Base-by-base conservation (phyloP, 2,888 invertebrate genomes). In the Geotrupes spiniger region DNA sequence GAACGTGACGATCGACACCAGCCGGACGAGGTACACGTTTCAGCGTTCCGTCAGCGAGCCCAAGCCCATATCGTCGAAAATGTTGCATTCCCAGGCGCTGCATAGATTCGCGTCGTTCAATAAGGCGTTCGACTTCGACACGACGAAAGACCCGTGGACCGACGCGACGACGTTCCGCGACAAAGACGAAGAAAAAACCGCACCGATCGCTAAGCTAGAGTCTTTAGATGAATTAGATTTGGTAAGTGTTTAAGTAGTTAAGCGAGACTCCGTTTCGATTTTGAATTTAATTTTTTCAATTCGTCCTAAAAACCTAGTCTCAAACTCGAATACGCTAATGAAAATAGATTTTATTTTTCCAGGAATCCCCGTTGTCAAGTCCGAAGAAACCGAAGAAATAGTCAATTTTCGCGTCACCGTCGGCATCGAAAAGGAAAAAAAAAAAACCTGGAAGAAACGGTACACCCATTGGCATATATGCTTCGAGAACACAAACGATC, bases 201-300 rank as follows among this genome's bases (percentile, higher is more conserved):
- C 83, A 54, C 83, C 82, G 29, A 83, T 83, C 56, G 83, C 83
- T 45, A 79, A 81, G 66, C 73, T 83, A 60, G 83, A 83, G 67
- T 83, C 83, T 33, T 69, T 83, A 60, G 83, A 83, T 64, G 83
- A 83, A 71, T 71, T 81, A 57, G 80, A 80, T 66, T 76, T 80
- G 69, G 80, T 72, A 64, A 66, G 62, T 47, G 25, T 33, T 21
- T 21, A 21, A 21, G 6, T 21, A 6, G 21, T 21, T n/a, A n/a
- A n/a, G n/a, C n/a, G n/a, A n/a, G n/a, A n/a, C n/a, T n/a, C n/a
- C n/a, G n/a, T n/a, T n/a, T n/a, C n/a, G n/a, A n/a, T n/a, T n/a
- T n/a, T n/a, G n/a, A n/a, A n/a, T n/a, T n/a, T n/a, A n/a, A n/a
- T n/a, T n/a, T n/a, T n/a, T n/a, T n/a, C n/a, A n/a, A n/a, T n/a